A percentile compares a stretch with the other conserved stretches of the same genome.
These are phyloP conservation scores for Hippocampus zosterae DNA, from an alignment of 2,113 vertebrate genomes.

Conservation along the genomic window DNA sequence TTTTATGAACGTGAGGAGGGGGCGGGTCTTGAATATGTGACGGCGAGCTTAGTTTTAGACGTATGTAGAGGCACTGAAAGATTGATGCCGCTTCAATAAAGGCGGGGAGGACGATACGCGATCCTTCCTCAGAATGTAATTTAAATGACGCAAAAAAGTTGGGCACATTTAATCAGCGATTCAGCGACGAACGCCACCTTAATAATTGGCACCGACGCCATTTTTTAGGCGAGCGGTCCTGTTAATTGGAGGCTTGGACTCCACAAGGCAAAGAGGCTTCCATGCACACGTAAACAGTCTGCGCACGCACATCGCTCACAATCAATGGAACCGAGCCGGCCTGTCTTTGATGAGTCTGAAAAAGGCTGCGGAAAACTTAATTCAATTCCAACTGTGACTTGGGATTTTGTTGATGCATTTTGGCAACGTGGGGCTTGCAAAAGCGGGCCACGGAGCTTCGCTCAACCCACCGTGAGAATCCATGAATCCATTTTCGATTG, in stretches of 20 bases:
- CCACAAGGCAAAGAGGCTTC: constrained; percentile 24
- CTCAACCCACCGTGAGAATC: not conserved
- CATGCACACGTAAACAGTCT: constrained; percentile 12
- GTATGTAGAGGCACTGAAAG: not conserved
- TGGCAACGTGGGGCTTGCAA: not conserved
- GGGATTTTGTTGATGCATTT: not conserved
- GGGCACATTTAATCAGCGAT: constrained; percentile 35
- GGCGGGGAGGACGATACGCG: constrained; percentile 6
- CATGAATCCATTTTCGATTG: not conserved
- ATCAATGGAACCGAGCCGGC: not conserved
- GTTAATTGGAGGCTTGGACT: constrained; percentile 38
- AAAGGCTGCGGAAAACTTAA: not conserved
- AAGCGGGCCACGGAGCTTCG: not conserved
- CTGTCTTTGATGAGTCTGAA: not conserved
- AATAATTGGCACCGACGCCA: constrained; percentile 46
- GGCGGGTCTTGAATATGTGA: no score
- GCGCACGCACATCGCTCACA: not conserved
- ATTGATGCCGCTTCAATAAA: not conserved
- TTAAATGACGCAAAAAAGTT: constrained; percentile 43
- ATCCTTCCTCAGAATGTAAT: constrained; percentile 29
- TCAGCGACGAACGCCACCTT: constrained; percentile 36
- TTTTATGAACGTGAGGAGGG: no score
- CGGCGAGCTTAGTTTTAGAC: not conserved
- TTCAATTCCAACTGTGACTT: not conserved
- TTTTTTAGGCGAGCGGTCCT: constrained; percentile 30